Base-by-base conservation (phyloP, 2,113 vertebrate genomes). In the Terrapene triunguis region DNA sequence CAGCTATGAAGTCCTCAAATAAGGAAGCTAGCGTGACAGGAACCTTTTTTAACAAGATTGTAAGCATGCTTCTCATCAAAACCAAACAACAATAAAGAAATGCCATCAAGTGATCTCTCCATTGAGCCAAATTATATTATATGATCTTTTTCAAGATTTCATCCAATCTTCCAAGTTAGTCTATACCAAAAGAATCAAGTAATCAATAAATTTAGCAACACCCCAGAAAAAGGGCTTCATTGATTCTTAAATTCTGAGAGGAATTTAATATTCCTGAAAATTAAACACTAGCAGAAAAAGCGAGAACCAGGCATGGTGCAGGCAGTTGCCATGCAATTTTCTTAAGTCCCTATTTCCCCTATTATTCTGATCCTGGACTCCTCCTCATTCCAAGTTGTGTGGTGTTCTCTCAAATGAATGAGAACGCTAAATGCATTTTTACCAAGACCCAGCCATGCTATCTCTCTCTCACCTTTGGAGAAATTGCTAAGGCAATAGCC, bases 1-100 rank as follows among this genome's bases (percentile, higher is more conserved):
- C n/a, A 90, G 42, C 54, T 87, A 89, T n/a, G n/a, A 48, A 95
- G 59, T 81, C 82, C 85, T 95, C 85, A 95, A 59, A 92, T 59
- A 94, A 87, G 80, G 48, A 94, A 95, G 86, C 89, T 32, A 92
- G 90, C 9, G 59, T 7, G 65, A 88, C n/a, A 89, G 47, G 32
- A 95, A 95, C 51, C 82, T 51, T 72, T 72, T 38, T 9, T 94
- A 95, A 89, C 59, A 93, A 88, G 69, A 93, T 8, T 69, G 80
- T 80, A 93, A 81, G 35, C 14, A 1, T 5, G 24, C 69, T 84
- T 94, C 89, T 93, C 92, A 53, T 57, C 91, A 94, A 82, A 44
- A 44, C 7, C 42, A 2, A 80, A 25, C 1, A 80, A 25, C 1
- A 16, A 27, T 81, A 90, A 94, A 2, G 35, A 32, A 62, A 8